Evolutionary conservation across 2,888 invertebrate genomes (phyloP), one percentile per base, ranked within the genome.

Genomic region (Amphipoea lucens): DNA sequence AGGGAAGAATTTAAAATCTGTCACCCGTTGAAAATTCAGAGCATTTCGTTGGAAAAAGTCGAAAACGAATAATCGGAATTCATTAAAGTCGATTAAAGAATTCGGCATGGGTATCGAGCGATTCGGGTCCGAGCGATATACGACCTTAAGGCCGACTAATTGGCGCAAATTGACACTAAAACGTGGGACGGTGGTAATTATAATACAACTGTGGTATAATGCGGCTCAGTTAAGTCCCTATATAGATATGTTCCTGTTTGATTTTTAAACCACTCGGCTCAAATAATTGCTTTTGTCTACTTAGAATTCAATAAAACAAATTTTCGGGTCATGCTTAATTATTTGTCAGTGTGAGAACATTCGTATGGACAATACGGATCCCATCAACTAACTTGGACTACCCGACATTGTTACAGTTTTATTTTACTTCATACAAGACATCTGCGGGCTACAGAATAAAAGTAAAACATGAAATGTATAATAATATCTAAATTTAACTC

Each of bases 1-100:
- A 96, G 95, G 91, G 93, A 96, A 96, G 95, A 96, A 96, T 96
- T 96, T 95, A 95, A 96, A 96, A 96, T 96, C 95, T 96, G 96
- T 96, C 97, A 96, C 96, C 95, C 92, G 93, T 93, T 95, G 93
- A 92, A 95, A 95, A 96, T 96, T 95, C 95, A 92, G 94, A 94
- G 94, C 95, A 94, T 95, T 95, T 93, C 92, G 87, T 87, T 85
- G 90, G 92, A 95, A 96, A 95, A 95, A 95, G 92, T 92, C 89
- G 92, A 93, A 94, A 91, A 91, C 92, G 93, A 93, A 94, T 94
- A 92, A 94, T 91, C 91, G 91, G 95, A 95, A 95, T 96, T 94
- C 93, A 95, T 96, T 96, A 93, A 92, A 95, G 92, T 92, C 93
- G 94, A 95, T 95, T 95, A 94, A 92, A 89, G 94, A 92, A 94